These are phyloP conservation scores for Cossypha polioptera DNA, from an alignment of 2,797 vertebrate genomes.

Conservation along the genomic window DNA sequence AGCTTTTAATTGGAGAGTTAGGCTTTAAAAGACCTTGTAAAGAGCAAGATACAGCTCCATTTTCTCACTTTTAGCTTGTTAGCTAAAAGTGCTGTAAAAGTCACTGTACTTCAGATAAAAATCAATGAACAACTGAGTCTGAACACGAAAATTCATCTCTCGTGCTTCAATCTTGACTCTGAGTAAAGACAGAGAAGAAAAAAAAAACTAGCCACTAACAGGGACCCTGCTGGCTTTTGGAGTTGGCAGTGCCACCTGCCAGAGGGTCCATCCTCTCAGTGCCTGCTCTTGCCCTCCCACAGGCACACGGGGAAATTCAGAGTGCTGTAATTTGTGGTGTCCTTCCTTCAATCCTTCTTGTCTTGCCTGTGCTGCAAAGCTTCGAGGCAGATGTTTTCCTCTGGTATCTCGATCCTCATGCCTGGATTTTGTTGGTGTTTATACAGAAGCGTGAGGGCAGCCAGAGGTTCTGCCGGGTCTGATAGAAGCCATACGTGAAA, in stretches of 20 bases:
- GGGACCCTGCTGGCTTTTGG: background rate
- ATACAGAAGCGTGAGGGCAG: background rate
- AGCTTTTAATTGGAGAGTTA: too few species aligned
- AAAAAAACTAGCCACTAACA: too few species aligned
- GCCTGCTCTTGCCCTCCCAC: fast-evolving
- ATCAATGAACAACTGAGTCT: too few species aligned
- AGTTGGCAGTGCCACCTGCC: background rate
- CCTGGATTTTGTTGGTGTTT: background rate
- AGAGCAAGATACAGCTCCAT: too few species aligned
- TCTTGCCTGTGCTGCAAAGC: background rate
- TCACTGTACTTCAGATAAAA: too few species aligned
- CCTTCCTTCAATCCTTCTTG: background rate
- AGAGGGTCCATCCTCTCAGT: fast-evolving
- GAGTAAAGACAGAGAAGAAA: too few species aligned
- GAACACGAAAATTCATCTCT: too few species aligned
- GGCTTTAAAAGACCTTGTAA: too few species aligned
- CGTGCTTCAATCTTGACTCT: too few species aligned
- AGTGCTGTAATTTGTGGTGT: background rate
- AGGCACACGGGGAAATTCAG: background rate
- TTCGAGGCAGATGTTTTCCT: background rate
- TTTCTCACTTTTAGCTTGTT: too few species aligned
- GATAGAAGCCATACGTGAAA: background rate
- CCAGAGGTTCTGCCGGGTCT: background rate
- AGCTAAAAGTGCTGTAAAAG: too few species aligned
- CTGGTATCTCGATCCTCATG: background rate